Base-by-base conservation (phyloP, 2,888 invertebrate species). In the Julus scanicus region DNA sequence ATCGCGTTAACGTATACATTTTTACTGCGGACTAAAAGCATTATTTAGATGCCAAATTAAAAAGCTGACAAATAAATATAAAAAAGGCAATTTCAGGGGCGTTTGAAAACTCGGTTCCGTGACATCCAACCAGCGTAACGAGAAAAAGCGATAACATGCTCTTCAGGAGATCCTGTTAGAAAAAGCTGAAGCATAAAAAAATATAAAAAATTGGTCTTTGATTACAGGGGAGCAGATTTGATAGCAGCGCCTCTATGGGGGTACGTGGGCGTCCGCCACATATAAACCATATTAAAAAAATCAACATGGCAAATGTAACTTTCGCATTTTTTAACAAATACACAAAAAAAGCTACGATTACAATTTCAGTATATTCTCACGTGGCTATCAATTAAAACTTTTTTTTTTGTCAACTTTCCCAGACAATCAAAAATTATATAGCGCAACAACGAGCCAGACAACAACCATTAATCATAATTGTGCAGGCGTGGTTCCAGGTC, bases 381-480 rank as follows among this genome's bases (percentile, higher is more conserved):
- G 63, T 87, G 87, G 87, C 87, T 87, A 87, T 87, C 87, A 87
- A 87, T 87, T 87, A 87, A 40, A 87, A 53, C 57, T 87, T 57
- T 49, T 57, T 57, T 86, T 57, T 84, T 84, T 39, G 20, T 37
- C 63, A 13, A 57, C 37, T 49, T 57, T 57, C 63, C 53, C 57
- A 87, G 87, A 87, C 87, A 57, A 57, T 57, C 63, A 29, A 49
- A 87, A 87, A 87, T 87, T 87, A 87, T 57, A 87, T 13, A 87
- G 87, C 63, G 63, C 40, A 87, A 87, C 87, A 87, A 57, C 57
- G 57, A 87, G 87, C 49, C 29, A 29, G 87, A 87, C 87, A 87
- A 87, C 87, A 57, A 20, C 87, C 48, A 87, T 87, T 87, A 87
- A 87, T 87, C 71, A 87, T 87, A 87, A 87, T 71, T 87, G 87